Evolutionary conservation across 2,888 invertebrate genomes (phyloP), one percentile per base, ranked within the genome.

Genomic region (Leucozona laternaria): DNA sequence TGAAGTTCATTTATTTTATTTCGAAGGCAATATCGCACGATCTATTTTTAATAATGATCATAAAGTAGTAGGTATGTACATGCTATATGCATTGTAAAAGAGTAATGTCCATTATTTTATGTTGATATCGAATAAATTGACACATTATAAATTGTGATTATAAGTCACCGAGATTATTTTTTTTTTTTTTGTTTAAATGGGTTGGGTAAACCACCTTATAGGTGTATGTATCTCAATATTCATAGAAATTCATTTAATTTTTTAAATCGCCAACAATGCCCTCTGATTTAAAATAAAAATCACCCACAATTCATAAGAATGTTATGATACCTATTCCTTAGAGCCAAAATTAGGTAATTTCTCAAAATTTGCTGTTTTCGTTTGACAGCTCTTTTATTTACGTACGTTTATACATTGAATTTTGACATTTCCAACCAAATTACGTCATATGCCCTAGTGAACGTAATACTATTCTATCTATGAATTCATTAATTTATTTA

Each of bases 21-120:
- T 28, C 37, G 4, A 77, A 31, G 43, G 28, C 34, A 50, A 45
- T 45, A 68, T 55, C 34, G 34, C 83, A 79, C 83, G 82, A 83
- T 73, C 77, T 60, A 55, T 68, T 66, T 53, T 73, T 48, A 37
- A 64, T 22, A 70, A 55, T 50, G 58, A 43, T 53, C 60, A 17
- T 62, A 11, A 10, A 25, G 1, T 1, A 0, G 15, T 40, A 40
- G 15, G 7, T 8, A 4, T 17, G n/a, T 8, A 58, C n/a, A n/a
- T n/a, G n/a, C n/a, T n/a, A n/a, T n/a, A n/a, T n/a, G 13, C 45
- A 48, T 8, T 40, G 37, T 15, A 72, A 57, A 48, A 31, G 20
- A 76, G 11, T 48, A 28, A 57, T 66, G 62, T 25, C 81, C 53
- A 72, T 78, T 73, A 73, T 43, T 62, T 22, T 22, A 6, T 8